A percentile compares a stretch with the other conserved stretches of the same genome.
Evolutionary conservation across 2,888 invertebrate genomes (phyloP).

Genomic region (Ischnura elegans): DNA sequence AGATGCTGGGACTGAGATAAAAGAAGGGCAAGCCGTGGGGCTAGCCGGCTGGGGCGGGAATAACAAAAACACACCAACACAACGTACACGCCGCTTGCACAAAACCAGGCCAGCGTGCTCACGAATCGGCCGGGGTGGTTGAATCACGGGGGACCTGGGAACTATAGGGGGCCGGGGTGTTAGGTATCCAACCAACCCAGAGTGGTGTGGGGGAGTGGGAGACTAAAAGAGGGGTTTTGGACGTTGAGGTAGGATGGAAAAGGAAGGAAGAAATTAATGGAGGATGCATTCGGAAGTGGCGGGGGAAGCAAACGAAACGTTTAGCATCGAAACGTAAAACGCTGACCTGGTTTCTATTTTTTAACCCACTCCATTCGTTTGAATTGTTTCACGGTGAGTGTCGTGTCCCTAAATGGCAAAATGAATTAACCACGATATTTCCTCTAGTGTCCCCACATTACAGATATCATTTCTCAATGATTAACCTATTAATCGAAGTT

Average conservation of each 20-base stretch:
- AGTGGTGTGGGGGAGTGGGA: not conserved
- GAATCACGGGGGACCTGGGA: not conserved
- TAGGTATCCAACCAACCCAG: not conserved
- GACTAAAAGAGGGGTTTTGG: not conserved
- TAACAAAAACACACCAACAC: not conserved
- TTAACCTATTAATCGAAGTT: too few relatives aligned
- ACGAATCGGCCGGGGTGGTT: not conserved
- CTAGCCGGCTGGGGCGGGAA: not conserved
- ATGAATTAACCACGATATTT: too few relatives aligned
- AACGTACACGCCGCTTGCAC: not conserved
- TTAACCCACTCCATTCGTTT: too few relatives aligned
- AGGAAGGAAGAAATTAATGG: not conserved
- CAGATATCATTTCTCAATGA: too few relatives aligned
- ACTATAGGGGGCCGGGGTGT: not conserved
- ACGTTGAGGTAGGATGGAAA: not conserved
- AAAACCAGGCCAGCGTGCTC: conserved; percentile 20
- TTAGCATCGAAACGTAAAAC: not conserved
- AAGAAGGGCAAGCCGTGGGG: conserved; percentile 6
- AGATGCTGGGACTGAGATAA: not conserved
- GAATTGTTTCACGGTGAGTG: too few relatives aligned
- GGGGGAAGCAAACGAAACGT: not conserved
- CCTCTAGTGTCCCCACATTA: too few relatives aligned
- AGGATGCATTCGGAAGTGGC: not conserved
- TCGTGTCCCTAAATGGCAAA: too few relatives aligned
- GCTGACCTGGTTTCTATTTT: too few relatives aligned